phyloP scores from a whole-genome alignment of 2,888 invertebrate genomes.

The Chymomyza procnemis region DNA sequence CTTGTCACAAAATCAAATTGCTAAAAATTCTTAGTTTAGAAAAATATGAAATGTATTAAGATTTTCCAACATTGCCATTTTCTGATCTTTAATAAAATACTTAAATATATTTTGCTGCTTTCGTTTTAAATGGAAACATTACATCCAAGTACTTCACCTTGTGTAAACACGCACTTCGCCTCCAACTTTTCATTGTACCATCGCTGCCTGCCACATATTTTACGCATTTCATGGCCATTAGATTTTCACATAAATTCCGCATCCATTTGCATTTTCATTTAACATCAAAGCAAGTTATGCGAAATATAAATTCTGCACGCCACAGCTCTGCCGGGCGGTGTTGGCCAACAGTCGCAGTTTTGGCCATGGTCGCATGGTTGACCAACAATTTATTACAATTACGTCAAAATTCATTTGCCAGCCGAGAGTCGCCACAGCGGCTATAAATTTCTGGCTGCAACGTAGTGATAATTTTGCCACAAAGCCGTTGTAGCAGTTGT shows the following conservation, averaged over 20 bases:
- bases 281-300: conserved; percentile 23
- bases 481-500: not conserved
- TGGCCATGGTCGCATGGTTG: conserved; percentile 44
- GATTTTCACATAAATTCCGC: conserved; percentile 33
- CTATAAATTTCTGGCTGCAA: conserved; percentile 70
- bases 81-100: no score
- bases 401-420: conserved; percentile 72
- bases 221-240: conserved; percentile 42
- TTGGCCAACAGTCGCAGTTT: conserved; percentile 5
- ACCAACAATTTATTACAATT: conserved; percentile 72
- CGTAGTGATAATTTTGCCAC: conserved; percentile 61
- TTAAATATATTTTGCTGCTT: no score
- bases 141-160: no score
- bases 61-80: no score
- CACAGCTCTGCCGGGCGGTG: conserved; percentile 25
- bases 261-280: not conserved
- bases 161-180: no score
- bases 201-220: conserved; percentile 27
- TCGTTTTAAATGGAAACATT: no score
- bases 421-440: conserved; percentile 39
- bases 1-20: no score
- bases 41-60: no score
- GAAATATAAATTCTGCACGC: conserved; percentile 36
- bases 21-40: no score
- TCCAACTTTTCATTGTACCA: not conserved